Base-by-base conservation (phyloP, 2,888 invertebrate genomes). In the Xestia c-nigrum region DNA sequence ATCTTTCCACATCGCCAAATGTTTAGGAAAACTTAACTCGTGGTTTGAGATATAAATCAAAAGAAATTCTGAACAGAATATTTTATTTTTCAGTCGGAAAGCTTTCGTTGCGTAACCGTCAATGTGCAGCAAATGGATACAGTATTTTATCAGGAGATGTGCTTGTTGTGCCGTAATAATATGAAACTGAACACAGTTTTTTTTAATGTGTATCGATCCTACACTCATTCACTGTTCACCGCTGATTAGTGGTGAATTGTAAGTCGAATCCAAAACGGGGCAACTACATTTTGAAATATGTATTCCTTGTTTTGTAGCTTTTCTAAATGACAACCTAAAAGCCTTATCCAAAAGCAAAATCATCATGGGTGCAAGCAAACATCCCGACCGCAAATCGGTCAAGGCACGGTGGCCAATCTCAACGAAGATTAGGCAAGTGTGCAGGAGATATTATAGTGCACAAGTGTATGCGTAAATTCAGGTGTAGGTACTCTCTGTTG, bases 41-140 rank as follows among this genome's bases (percentile, higher is more conserved):
- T 59, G 43, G 52, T 55, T 9, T 71, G 31, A 43, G 55, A n/a
- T 16, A 80, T 63, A 80, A 74, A 80, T 80, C 80, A 80, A 67
- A 79, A 50, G 16, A 55, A 57, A 47, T 57, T 74, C 57, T 65
- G 43, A 21, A 80, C 16, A 31, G 21, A 40, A 80, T 74, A 43
- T 68, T 43, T 46, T 78, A 21, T 50, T 64, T 50, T 64, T 57
- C 38, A 12, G 47, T 10, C 16, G 14, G 14, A 68, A 65, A 57
- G 3, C 5, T 63, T 80, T 74, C 24, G 12, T 79, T 74, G 59
- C 31, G 52, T 40, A 52, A 72, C 46, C 24, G 16, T 46, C 21
- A 14, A 38, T 47, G n/a, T 63, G 47, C 50, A 74, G 50, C 16
- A 64, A 79, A 80, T 74, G 12, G 31, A 74, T 43, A 38, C 14